A percentile compares a stretch with the other conserved stretches of the same genome.
These are phyloP conservation scores for Chaenocephalus aceratus DNA, from an alignment of 2,113 vertebrate genomes.

Conservation along the genomic window DNA sequence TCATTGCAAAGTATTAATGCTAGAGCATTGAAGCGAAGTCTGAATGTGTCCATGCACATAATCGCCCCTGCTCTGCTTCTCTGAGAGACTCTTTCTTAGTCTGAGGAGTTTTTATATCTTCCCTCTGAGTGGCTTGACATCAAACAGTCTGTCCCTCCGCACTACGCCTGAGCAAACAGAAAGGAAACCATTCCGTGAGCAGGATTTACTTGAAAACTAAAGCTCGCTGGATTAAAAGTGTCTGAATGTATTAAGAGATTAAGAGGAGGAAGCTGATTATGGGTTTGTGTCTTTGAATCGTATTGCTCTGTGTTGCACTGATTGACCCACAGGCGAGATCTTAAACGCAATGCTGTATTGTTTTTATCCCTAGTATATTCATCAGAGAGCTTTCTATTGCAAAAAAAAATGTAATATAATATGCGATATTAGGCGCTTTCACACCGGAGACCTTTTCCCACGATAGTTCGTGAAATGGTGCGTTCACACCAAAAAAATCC, in stretches of 20 bases:
- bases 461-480: too few species aligned
- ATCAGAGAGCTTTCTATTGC: too few species aligned
- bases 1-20: too few species aligned
- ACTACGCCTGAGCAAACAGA: slow-evolving; percentile 40
- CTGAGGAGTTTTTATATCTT: slow-evolving; percentile 34
- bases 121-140: slow-evolving; percentile 36
- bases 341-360: too few species aligned
- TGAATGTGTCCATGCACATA: background rate
- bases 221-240: slow-evolving; percentile 30
- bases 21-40: background rate
- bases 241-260: background rate
- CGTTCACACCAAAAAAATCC: too few species aligned
- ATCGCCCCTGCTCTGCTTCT: background rate
- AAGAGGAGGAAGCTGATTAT: background rate
- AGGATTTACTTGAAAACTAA: slow-evolving; percentile 33
- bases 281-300: background rate
- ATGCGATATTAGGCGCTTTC: too few species aligned
- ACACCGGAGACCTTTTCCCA: too few species aligned
- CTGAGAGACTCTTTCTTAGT: background rate
- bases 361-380: too few species aligned
- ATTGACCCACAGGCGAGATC: too few species aligned
- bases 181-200: slow-evolving; percentile 19
- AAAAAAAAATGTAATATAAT: too few species aligned
- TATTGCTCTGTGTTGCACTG: background rate
- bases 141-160: slow-evolving; percentile 26